These are phyloP conservation scores for Phyllostomus hastatus DNA, from an alignment of 2,113 vertebrate species.

Conservation along the genomic window DNA sequence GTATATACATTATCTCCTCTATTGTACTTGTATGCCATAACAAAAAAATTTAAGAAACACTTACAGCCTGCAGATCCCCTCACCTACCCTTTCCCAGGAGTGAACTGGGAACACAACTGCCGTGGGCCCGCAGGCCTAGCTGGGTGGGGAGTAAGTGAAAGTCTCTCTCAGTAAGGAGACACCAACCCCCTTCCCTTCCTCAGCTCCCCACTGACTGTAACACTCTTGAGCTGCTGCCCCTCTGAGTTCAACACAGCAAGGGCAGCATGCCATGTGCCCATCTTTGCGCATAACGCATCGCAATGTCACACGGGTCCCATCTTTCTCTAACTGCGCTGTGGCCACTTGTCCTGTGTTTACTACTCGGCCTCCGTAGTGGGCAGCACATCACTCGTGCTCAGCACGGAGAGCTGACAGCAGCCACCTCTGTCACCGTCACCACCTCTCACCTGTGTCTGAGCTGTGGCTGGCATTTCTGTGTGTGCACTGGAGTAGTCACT, in stretches of 20 bases:
- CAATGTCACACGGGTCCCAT: fast-evolving
- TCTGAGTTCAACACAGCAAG: not conserved
- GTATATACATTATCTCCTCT: not conserved
- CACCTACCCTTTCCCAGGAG: not conserved
- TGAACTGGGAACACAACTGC: not conserved
- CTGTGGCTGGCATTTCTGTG: not conserved
- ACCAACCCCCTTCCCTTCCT: not conserved
- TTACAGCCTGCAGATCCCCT: not conserved
- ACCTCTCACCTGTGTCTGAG: not conserved
- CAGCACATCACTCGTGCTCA: not conserved
- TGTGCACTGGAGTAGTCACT: not conserved
- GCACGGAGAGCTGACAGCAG: not conserved
- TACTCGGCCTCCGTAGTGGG: not conserved
- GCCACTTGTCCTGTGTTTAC: fast-evolving
- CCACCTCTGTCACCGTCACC: not conserved
- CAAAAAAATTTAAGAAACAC: not conserved
- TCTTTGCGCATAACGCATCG: no score
- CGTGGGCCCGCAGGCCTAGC: not conserved
- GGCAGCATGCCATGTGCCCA: not conserved
- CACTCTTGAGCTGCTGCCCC: not conserved
- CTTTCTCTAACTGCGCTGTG: no score
- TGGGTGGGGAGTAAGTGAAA: not conserved
- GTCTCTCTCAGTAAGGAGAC: not conserved
- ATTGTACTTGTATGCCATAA: not conserved
- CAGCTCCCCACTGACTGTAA: not conserved